phyloP scores from a whole-genome alignment of 1,140 invertebrate genomes.

The Hormaphis cornu region DNA sequence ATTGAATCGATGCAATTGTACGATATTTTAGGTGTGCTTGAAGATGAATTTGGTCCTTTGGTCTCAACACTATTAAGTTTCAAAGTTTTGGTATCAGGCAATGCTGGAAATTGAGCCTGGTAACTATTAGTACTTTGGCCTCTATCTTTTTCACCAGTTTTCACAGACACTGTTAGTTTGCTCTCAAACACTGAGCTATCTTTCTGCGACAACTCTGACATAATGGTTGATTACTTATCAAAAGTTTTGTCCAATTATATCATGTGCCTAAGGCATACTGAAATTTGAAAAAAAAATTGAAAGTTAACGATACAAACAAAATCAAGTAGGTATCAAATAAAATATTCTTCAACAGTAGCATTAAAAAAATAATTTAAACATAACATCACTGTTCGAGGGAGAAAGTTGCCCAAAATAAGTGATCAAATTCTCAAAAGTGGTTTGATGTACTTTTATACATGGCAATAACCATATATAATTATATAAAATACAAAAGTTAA shows the following conservation, averaged over 20 bases:
- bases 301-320: too few species aligned
- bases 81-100: slow-evolving; percentile 57
- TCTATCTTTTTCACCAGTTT: slow-evolving; percentile 16
- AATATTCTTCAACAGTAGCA: too few species aligned
- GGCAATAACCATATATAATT: too few species aligned
- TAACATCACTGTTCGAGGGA: too few species aligned
- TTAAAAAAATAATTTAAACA: too few species aligned
- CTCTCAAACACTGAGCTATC: slow-evolving; percentile 18
- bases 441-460: too few species aligned
- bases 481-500: too few species aligned
- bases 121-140: too few species aligned
- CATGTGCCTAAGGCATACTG: slow-evolving; percentile 9
- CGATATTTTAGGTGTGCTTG: slow-evolving; percentile 10
- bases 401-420: too few species aligned
- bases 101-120: slow-evolving; percentile 84
- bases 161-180: slow-evolving; percentile 4
- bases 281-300: too few species aligned
- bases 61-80: slow-evolving; percentile 38
- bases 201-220: slow-evolving; percentile 22
- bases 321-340: too few species aligned
- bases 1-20: background rate
- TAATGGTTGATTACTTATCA: slow-evolving; percentile 25
- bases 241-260: slow-evolving; percentile 21
- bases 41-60: background rate
- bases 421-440: too few species aligned